A percentile compares a stretch with the other conserved stretches of the same genome.
phyloP scores from a whole-genome alignment of 2,888 invertebrate species.

The Aleiodes alternator region DNA sequence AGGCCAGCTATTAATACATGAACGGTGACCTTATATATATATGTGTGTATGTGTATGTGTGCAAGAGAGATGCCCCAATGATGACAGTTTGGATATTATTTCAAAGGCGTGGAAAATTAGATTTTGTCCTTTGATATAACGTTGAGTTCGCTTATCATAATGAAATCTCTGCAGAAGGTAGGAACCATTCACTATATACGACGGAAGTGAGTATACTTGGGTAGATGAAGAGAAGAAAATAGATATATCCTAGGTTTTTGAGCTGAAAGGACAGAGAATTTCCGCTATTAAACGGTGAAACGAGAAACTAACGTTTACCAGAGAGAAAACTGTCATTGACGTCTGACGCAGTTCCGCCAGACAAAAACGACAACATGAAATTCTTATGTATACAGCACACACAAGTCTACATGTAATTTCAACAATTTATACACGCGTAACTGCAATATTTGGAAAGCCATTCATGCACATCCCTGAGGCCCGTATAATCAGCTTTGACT shows the following conservation, averaged over 20 bases:
- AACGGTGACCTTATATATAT: too few relatives aligned
- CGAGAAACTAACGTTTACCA: conserved; percentile 17
- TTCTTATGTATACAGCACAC: neutral
- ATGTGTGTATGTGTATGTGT: too few relatives aligned
- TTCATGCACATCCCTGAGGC: conserved; percentile 29
- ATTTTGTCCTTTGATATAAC: conserved; percentile 34
- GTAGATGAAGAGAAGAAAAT: neutral
- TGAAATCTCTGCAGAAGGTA: conserved; percentile 49
- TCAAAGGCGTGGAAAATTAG: conserved; percentile 43
- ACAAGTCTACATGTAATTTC: conserved; percentile 25
- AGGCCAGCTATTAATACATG: neutral
- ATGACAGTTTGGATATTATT: conserved; percentile 38
- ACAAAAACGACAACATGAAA: conserved; percentile 50
- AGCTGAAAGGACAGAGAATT: conserved; percentile 40
- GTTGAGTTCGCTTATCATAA: conserved; percentile 55
- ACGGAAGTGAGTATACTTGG: conserved; percentile 6
- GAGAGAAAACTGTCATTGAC: conserved; percentile 41
- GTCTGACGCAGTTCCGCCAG: conserved; percentile 46
- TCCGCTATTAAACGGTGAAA: conserved; percentile 19
- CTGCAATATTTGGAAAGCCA: conserved; percentile 34
- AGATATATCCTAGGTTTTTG: conserved; percentile 6
- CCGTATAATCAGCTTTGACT: neutral
- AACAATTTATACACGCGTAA: conserved; percentile 45
- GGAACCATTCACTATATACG: conserved; percentile 21
- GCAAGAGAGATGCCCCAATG: too few relatives aligned